A percentile compares a stretch with the other conserved stretches of the same genome.
Evolutionary conservation across 2,797 vertebrate genomes (phyloP).

Genomic region (Echeneis naucrates): DNA sequence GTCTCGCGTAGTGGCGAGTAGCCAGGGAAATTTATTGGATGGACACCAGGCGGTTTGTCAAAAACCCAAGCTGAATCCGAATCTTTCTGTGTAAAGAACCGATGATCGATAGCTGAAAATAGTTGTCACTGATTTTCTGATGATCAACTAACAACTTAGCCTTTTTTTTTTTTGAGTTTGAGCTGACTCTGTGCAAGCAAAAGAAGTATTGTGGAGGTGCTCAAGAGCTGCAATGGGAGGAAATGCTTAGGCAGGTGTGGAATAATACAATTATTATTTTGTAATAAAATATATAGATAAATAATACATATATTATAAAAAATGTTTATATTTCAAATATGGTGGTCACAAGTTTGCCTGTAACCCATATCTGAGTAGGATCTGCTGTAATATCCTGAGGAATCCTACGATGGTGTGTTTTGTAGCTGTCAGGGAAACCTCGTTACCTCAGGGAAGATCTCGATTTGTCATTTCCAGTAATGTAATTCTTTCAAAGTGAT

Average conservation of each 20-base stretch:
- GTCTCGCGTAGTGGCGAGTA: no score
- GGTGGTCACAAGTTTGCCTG: background rate
- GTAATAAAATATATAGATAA: no score
- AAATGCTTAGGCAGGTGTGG: background rate
- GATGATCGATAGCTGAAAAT: background rate
- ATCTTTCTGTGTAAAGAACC: background rate
- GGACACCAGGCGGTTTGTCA: background rate
- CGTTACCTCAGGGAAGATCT: background rate
- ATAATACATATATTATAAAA: no score
- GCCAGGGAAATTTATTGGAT: background rate
- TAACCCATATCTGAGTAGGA: background rate
- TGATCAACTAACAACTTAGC: background rate
- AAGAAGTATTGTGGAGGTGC: no score
- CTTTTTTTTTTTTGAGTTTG: background rate
- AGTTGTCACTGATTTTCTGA: background rate
- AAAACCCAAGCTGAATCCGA: background rate
- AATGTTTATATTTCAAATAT: no score
- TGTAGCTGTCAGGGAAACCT: conserved; percentile 4
- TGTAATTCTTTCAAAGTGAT: conserved; percentile 39
- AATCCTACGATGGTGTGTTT: background rate
- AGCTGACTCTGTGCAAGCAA: no score
- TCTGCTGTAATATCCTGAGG: background rate
- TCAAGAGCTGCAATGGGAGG: background rate
- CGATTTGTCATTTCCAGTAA: background rate
- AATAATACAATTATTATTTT: no score